phyloP scores from a whole-genome alignment of 1,140 invertebrate species.

The Nasonia longicornis region DNA sequence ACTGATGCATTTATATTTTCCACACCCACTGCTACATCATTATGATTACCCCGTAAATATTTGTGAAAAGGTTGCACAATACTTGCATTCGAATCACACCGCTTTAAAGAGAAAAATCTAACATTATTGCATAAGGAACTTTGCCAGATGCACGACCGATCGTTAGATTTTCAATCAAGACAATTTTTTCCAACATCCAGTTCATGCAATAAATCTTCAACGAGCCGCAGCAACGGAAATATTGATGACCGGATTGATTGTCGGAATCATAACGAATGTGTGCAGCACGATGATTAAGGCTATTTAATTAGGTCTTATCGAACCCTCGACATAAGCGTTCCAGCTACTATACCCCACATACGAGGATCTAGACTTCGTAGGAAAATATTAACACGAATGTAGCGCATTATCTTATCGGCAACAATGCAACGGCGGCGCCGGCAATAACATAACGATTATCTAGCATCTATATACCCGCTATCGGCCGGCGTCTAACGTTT shows the following conservation, averaged over 20 bases:
- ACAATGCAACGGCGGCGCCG: neutral
- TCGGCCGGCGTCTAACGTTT: neutral
- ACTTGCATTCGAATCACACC: too few relatives aligned
- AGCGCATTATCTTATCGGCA: slow-evolving; percentile 22
- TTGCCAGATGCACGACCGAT: neutral
- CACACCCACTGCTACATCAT: too few relatives aligned
- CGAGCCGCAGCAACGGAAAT: neutral
- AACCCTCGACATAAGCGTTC: neutral
- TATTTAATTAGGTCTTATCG: slow-evolving; percentile 15
- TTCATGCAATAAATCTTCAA: neutral
- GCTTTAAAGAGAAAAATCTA: too few relatives aligned
- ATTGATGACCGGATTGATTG: neutral
- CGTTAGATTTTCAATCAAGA: neutral
- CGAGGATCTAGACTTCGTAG: neutral
- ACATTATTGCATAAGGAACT: too few relatives aligned
- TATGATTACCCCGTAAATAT: too few relatives aligned
- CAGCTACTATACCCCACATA: neutral
- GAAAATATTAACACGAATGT: neutral
- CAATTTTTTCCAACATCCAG: neutral
- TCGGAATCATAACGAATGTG: neutral
- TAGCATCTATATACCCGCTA: neutral
- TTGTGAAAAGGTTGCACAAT: too few relatives aligned
- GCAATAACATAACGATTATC: slow-evolving; percentile 13
- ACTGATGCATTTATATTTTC: too few relatives aligned
- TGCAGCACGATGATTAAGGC: neutral